Conservation (phyloP, 92 coral and sea anemone genomes). For the Chrysogorgia sp. region DNA sequence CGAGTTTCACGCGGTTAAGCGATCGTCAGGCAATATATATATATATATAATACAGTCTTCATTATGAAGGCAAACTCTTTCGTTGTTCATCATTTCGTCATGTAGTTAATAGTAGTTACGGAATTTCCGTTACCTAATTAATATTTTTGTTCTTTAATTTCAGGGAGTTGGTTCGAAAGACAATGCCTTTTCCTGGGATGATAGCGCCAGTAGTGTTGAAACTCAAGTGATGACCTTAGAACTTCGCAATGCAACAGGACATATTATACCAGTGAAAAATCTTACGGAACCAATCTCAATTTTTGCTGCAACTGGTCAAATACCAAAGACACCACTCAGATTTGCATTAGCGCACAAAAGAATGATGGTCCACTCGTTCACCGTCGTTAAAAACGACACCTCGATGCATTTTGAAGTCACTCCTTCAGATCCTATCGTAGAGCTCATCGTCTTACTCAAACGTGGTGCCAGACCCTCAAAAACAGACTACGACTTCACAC, state of each 20-base stretch:
- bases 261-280: constrained; percentile 36
- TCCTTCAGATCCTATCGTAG: constrained; percentile 37
- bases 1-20: too few species aligned
- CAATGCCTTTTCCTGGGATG: constrained; percentile 87
- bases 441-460: constrained; percentile 67
- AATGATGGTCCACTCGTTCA: constrained; percentile 15
- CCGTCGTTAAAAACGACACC: constrained; percentile 49
- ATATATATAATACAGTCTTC: too few species aligned
- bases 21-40: too few species aligned
- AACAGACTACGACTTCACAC: constrained; percentile 58
- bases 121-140: too few species aligned
- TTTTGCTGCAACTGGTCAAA: constrained; percentile 37
- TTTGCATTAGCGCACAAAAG: not conserved
- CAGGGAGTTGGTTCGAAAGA: constrained; percentile 41
- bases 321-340: not conserved
- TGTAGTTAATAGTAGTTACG: too few species aligned
- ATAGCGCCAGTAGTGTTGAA: constrained; percentile 66
- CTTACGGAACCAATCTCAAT: constrained; percentile 46
- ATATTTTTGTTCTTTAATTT: not conserved
- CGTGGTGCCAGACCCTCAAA: constrained; percentile 68
- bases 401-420: constrained; percentile 50
- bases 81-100: too few species aligned
- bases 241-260: constrained; percentile 64
- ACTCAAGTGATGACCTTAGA: constrained; percentile 77
- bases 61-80: too few species aligned